These are phyloP conservation scores for Mizuhopecten yessoensis DNA, from an alignment of 1,140 invertebrate species.

Conservation along the genomic window DNA sequence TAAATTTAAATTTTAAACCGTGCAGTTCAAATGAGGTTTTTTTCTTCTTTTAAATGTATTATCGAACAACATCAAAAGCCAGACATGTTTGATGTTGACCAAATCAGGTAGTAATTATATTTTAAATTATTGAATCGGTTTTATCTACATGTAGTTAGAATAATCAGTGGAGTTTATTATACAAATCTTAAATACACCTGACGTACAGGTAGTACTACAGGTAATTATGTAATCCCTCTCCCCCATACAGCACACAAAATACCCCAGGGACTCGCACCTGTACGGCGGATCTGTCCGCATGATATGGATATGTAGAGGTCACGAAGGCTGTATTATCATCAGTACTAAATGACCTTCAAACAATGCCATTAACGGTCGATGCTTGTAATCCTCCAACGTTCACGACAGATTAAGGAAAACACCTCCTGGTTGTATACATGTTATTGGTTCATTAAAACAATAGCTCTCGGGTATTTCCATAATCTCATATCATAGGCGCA, in stretches of 20 bases:
- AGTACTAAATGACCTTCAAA: too few species aligned
- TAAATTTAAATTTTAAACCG: background rate
- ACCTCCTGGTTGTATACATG: too few species aligned
- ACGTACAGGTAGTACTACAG: too few species aligned
- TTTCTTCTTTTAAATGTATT: background rate
- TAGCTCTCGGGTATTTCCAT: too few species aligned
- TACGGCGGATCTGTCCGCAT: background rate
- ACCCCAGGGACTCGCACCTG: conserved; percentile 9
- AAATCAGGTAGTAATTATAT: background rate
- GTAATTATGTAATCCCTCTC: background rate
- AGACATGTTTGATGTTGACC: background rate
- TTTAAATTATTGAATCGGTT: conserved; percentile 9
- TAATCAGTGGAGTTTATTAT: background rate
- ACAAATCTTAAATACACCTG: background rate
- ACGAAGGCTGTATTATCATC: too few species aligned
- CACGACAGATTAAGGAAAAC: too few species aligned
- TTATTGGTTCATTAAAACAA: too few species aligned
- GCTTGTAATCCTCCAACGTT: too few species aligned
- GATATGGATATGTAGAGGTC: too few species aligned
- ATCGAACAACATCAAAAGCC: background rate
- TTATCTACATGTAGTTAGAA: conserved; percentile 8
- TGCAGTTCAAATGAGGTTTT: background rate
- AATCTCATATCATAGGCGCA: too few species aligned
- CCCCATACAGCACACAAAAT: background rate
- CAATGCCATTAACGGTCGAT: too few species aligned